Base-by-base conservation (phyloP, 1,140 invertebrate genomes). In the Anadara kagoshimensis region DNA sequence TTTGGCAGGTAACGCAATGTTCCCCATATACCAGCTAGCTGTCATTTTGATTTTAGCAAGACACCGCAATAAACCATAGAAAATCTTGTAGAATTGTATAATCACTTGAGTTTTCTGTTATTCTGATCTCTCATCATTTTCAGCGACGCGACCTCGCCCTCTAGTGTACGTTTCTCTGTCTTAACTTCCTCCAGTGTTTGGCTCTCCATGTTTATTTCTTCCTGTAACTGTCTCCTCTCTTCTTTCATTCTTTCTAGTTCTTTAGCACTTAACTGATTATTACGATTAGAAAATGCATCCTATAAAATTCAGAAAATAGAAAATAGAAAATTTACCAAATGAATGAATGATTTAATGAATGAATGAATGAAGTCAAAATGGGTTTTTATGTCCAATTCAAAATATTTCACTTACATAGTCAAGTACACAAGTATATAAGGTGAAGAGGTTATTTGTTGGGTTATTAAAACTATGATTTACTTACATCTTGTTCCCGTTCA, bases 401-500 rank as follows among this genome's bases (percentile, higher is more conserved):
- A n/a, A n/a, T n/a, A n/a, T n/a, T n/a, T n/a, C n/a, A n/a, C n/a
- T n/a, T n/a, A n/a, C n/a, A n/a, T n/a, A n/a, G n/a, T n/a, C n/a
- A n/a, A n/a, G n/a, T n/a, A n/a, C n/a, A n/a, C n/a, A n/a, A n/a
- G n/a, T n/a, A n/a, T n/a, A n/a, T n/a, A n/a, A n/a, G n/a, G n/a
- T n/a, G n/a, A n/a, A n/a, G n/a, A n/a, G n/a, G n/a, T n/a, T n/a
- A 36, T 36, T 36, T 36, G 7, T 36, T 36, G 29, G 29, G 29
- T 36, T 36, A 18, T 7, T 16, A 53, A 44, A 29, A 41, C 2
- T 7, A 36, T 36, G 7, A 36, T 36, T 36, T n/a, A 72, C 66
- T 74, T 77, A 85, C 85, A 75, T 83, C 83, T 67, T 85, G 79
- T 62, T 86, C 79, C 47, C 78, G 74, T 26, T 84, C 82, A 79